Conservation (phyloP, 2,797 vertebrate species). For the Danio jaintianensis region DNA sequence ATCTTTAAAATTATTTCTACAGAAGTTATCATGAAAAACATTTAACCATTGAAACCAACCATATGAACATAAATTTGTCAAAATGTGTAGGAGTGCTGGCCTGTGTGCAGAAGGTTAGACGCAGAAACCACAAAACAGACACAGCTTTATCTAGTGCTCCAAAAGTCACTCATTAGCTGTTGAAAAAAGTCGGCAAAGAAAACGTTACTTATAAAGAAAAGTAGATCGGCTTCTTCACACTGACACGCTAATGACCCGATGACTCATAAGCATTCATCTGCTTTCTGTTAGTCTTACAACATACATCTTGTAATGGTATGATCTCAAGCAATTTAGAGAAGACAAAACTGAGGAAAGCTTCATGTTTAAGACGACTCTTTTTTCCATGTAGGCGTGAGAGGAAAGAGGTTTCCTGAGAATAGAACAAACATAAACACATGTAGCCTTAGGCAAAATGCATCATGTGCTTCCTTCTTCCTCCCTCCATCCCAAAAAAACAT, state of each 20-base stretch:
- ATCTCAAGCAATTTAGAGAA: conserved; percentile 13
- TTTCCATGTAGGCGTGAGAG: conserved; percentile 21
- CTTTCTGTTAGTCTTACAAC: conserved; percentile 9
- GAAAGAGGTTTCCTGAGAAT: conserved; percentile 29
- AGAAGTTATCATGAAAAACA: too few relatives aligned
- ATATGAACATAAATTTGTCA: not conserved
- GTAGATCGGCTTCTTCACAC: conserved; percentile 28
- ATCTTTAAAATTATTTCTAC: too few relatives aligned
- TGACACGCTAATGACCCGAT: conserved; percentile 31
- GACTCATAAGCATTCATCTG: conserved; percentile 40
- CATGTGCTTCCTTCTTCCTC: not conserved
- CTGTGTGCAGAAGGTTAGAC: not conserved
- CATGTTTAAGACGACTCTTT: not conserved
- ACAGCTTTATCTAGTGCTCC: not conserved
- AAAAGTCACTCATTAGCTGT: conserved; percentile 29
- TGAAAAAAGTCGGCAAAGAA: conserved; percentile 20
- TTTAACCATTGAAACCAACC: too few relatives aligned
- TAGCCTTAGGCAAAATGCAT: conserved; percentile 62
- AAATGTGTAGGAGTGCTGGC: not conserved
- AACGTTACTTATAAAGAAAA: conserved; percentile 23
- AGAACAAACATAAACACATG: conserved; percentile 56
- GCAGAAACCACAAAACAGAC: not conserved
- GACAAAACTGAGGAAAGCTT: not conserved
- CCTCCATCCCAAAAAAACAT: not conserved
- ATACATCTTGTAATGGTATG: conserved; percentile 16